These are phyloP conservation scores for Chouioia cunea DNA, from an alignment of 2,888 invertebrate species.

Conservation along the genomic window DNA sequence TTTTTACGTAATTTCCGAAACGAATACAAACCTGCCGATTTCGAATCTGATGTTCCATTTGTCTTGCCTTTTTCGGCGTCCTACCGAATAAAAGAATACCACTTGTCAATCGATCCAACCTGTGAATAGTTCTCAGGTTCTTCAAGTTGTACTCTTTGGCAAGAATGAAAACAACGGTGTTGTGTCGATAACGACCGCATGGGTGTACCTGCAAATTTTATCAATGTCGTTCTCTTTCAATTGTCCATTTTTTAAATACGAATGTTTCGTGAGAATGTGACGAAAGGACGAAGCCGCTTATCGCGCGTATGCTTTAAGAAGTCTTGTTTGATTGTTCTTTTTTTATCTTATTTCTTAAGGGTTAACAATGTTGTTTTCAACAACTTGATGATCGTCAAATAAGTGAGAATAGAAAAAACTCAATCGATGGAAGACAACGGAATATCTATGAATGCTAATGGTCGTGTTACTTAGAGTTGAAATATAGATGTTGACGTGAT, in stretches of 20 bases:
- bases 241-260: not conserved
- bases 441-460: too few species aligned
- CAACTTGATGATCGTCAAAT: too few species aligned
- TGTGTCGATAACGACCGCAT: constrained; percentile 97
- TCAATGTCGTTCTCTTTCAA: not conserved
- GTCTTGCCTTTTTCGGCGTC: constrained; percentile 91
- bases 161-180: constrained; percentile 95
- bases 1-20: too few species aligned
- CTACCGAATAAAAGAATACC: constrained; percentile 93
- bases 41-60: constrained; percentile 95
- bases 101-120: constrained; percentile 96
- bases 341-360: too few species aligned
- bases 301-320: too few species aligned
- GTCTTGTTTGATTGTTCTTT: too few species aligned
- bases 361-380: too few species aligned
- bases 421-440: too few species aligned
- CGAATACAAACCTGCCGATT: constrained; percentile 80
- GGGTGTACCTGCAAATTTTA: constrained; percentile 87
- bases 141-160: constrained; percentile 96
- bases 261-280: not conserved
- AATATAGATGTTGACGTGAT: too few species aligned
- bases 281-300: too few species aligned
- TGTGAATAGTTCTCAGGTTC: constrained; percentile 93
- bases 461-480: too few species aligned
- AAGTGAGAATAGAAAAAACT: too few species aligned